A percentile compares a stretch with the other conserved stretches of the same genome.
Conservation (phyloP, 2,113 vertebrate species). For the Hassar affinis region DNA sequence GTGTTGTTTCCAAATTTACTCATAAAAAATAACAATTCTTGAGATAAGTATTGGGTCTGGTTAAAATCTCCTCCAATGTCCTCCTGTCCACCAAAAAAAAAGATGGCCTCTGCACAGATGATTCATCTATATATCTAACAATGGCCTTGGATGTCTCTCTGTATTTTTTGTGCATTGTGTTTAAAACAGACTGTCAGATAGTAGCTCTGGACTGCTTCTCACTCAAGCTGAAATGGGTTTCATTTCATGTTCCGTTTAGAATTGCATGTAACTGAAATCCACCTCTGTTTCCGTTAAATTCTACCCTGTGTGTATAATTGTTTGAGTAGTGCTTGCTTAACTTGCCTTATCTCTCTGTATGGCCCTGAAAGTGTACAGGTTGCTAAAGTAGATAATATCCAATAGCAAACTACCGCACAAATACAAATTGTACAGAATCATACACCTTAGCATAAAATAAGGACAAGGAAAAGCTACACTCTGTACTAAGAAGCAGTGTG, state of each 20-base stretch:
- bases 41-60: not conserved
- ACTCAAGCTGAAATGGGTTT: not conserved
- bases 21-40: not conserved
- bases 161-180: not conserved
- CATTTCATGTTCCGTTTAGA: not conserved
- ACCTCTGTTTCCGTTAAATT: not conserved
- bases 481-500: not conserved
- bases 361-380: not conserved
- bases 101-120: not conserved
- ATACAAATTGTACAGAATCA: not conserved
- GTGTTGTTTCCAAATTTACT: not conserved
- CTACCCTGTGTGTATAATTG: not conserved
- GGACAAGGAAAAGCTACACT: not conserved
- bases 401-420: not conserved
- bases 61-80: not conserved
- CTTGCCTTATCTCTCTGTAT: not conserved
- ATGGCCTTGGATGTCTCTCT: not conserved
- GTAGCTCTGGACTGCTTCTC: not conserved
- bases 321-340: not conserved
- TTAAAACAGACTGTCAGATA: not conserved
- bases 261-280: not conserved
- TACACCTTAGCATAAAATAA: slow-evolving; percentile 11
- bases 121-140: not conserved
- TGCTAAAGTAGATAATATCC: not conserved
- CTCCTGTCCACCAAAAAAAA: not conserved